Evolutionary conservation across 2,888 invertebrate genomes (phyloP).

Genomic region (Drosophila putrida): DNA sequence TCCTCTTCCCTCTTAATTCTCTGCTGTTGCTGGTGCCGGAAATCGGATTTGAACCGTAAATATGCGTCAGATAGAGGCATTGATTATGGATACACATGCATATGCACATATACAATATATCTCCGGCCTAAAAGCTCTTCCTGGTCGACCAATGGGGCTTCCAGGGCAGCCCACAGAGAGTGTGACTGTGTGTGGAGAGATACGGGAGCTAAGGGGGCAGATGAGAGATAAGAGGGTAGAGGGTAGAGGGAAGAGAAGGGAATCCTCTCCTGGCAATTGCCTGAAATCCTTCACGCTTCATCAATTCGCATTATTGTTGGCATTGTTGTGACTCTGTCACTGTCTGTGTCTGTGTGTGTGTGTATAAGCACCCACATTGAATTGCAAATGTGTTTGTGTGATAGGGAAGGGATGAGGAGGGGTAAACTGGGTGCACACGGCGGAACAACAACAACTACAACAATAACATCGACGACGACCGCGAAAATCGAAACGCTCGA

Average conservation of each 20-base stretch:
- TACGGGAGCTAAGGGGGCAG: neutral
- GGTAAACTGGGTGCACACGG: constrained; percentile 35
- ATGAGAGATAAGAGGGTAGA: neutral
- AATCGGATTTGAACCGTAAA: constrained; percentile 52
- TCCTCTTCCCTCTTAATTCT: neutral
- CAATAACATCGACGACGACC: constrained; percentile 47
- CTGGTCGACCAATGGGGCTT: constrained; percentile 27
- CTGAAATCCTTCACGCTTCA: constrained; percentile 80
- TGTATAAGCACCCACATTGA: constrained; percentile 61
- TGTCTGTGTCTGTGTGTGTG: constrained; percentile 20
- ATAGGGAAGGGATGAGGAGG: neutral
- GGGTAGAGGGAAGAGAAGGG: constrained; percentile 11
- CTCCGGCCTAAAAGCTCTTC: constrained; percentile 45
- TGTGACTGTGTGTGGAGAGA: constrained; percentile 21
- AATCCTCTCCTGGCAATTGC: constrained; percentile 75
- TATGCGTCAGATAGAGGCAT: constrained; percentile 40
- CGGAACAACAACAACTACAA: constrained; percentile 40
- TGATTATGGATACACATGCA: constrained; percentile 41
- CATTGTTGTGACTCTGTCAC: constrained; percentile 58
- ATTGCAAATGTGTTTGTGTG: constrained; percentile 69
- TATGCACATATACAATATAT: constrained; percentile 2
- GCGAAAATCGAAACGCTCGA: constrained; percentile 66
- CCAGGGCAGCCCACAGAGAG: neutral
- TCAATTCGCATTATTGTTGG: constrained; percentile 80
- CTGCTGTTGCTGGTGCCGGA: neutral